Conservation (phyloP, 2,797 vertebrate genomes). For the Coendou prehensilis region DNA sequence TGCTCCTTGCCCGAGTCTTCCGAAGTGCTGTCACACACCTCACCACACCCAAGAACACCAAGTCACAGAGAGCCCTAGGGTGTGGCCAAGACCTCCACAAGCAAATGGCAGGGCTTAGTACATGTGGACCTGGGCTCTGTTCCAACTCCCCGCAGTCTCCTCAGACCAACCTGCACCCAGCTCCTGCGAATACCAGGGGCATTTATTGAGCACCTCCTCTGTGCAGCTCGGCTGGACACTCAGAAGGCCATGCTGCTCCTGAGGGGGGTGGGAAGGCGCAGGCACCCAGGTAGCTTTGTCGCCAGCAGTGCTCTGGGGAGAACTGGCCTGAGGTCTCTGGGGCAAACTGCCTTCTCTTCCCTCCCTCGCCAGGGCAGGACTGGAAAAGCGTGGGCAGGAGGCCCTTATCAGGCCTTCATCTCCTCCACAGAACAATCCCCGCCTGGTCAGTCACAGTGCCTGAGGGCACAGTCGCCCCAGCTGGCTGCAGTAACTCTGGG, state of each 20-base stretch:
- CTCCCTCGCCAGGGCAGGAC: not conserved
- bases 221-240: not conserved
- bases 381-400: not conserved
- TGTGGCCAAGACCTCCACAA: not conserved
- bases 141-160: not conserved
- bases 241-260: not conserved
- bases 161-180: too few species aligned
- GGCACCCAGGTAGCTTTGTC: not conserved
- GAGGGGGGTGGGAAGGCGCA: rapidly evolving
- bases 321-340: not conserved
- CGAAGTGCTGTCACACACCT: not conserved
- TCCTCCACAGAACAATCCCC: not conserved
- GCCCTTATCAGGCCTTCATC: not conserved
- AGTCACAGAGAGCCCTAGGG: not conserved
- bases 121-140: not conserved
- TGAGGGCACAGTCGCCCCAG: not conserved
- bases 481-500: rapidly evolving
- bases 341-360: not conserved
- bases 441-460: not conserved
- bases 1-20: rapidly evolving
- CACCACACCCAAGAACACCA: not conserved
- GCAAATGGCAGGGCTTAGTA: not conserved
- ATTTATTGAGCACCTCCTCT: not conserved
- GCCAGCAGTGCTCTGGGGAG: not conserved
- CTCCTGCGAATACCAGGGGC: not conserved